phyloP scores from a whole-genome alignment of 2,113 vertebrate species.

The Genyomyrus donnyi region DNA sequence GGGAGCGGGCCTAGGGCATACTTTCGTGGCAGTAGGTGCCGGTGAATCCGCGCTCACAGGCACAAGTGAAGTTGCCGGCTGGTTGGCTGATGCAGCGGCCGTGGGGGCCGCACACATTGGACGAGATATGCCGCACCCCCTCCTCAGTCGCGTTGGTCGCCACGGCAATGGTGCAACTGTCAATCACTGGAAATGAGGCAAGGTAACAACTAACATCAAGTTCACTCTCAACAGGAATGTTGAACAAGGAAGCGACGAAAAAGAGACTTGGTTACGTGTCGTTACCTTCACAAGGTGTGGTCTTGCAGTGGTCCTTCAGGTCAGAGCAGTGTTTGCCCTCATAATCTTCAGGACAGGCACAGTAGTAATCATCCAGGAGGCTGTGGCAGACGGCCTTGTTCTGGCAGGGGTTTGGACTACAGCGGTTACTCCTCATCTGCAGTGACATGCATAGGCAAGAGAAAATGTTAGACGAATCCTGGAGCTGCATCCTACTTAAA shows the following conservation, averaged over 20 bases:
- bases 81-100: slow-evolving; percentile 83
- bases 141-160: slow-evolving; percentile 65
- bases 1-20: slow-evolving; percentile 55
- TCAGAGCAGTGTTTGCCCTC: slow-evolving; percentile 85
- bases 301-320: slow-evolving; percentile 84
- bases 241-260: not conserved
- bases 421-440: slow-evolving; percentile 73
- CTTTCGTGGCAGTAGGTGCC: slow-evolving; percentile 93
- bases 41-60: slow-evolving; percentile 85
- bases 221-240: not conserved
- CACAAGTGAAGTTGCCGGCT: slow-evolving; percentile 86
- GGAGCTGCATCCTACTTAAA: slow-evolving; percentile 1
- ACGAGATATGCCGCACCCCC: slow-evolving; percentile 65
- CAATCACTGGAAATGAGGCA: slow-evolving; percentile 67
- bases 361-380: slow-evolving; percentile 76
- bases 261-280: not conserved
- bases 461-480: not conserved
- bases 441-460: slow-evolving; percentile 7
- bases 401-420: slow-evolving; percentile 79
- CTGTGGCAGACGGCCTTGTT: slow-evolving; percentile 78
- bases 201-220: not conserved
- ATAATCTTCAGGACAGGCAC: slow-evolving; percentile 77
- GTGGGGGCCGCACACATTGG: slow-evolving; percentile 83
- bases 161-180: slow-evolving; percentile 82
- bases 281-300: slow-evolving; percentile 78